Evolutionary conservation across 2,797 vertebrate species (phyloP), one percentile per base, ranked within the genome.

Genomic region (Enteromius mattozi): DNA sequence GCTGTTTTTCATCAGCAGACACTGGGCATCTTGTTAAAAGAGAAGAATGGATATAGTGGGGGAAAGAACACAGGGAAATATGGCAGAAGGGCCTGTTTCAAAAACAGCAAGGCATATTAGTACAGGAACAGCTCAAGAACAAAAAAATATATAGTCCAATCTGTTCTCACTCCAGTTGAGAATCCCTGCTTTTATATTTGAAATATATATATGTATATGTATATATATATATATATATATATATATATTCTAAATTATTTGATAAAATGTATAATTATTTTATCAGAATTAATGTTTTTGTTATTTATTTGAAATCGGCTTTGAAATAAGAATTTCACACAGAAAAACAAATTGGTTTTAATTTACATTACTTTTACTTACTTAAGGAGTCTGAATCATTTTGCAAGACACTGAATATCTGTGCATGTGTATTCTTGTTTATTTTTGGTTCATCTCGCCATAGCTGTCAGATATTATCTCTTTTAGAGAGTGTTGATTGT

Each of bases 401-500:
- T 66, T 51, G 86, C 74, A n/a, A 66, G 63, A 66, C 7, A 35
- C 63, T 35, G 30, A 17, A 66, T 35, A 35, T 65, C 63, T 83
- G 71, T 83, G 82, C 51, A 80, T 82, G 35, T 51, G 42, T 69
- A 74, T 66, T 63, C 72, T 37, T 17, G 45, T 89, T 87, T 86
- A 87, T 91, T 88, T 90, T 86, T 81, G 84, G 86, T 87, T 81
- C 75, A 65, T 66, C 80, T 86, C 74, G 75, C 78, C 84, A 80
- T 86, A 87, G 87, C 90, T 90, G 89, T 90, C 88, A 89, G 68
- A 77, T 88, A 88, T 87, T 79, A 85, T 90, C 88, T 88, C 81
- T 86, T 87, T 88, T 89, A 88, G 83, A 89, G 83, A 81, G 79
- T 84, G 81, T 87, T 86, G 87, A 89, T 90, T 75, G 85, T 86